Evolutionary conservation across 2,113 vertebrate genomes (phyloP), one percentile per base, ranked within the genome.

Genomic region (Geococcyx californianus): DNA sequence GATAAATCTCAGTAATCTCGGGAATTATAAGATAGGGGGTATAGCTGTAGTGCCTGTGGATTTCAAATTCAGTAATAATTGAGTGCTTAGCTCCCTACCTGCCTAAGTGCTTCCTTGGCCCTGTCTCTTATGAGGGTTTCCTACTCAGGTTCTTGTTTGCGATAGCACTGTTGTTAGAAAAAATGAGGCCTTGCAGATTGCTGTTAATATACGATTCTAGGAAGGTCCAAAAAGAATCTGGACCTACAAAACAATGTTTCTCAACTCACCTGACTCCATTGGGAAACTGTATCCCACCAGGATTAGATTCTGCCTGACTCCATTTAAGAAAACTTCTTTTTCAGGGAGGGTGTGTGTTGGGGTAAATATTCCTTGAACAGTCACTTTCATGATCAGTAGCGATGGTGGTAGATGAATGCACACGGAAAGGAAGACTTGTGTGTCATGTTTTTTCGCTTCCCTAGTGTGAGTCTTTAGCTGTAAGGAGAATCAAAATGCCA

Each of bases 1-100:
- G 60, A 78, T 90, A 49, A 94, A 93, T 84, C 66, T 94, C 88
- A 73, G 56, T 90, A 90, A 96, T 96, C 72, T 89, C 58, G 58
- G 42, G 47, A 94, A 83, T 96, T 95, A 93, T 16, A 78, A 80
- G 3, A 52, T 69, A 78, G 79, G 28, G 44, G 72, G 36, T 94
- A 64, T 24, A 78, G 69, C 40, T 52, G 40, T 56, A 77, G 56
- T 0, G 0, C 88, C 85, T 81, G 60, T 51, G 77, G 79, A 74
- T 92, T 74, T 42, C 11, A 94, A 92, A 90, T 90, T 66, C 58
- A 49, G 40, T 77, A 73, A 74, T 77, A 90, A 83, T 47, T 83
- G 89, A 94, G 66, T 80, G 28, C 51, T 89, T 85, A 83, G 74
- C 74, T 95, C 78, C 81, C 28, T 96, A 51, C 74, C 66, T 93